These are phyloP conservation scores for Zaprionus tsacasi DNA, from an alignment of 1,140 invertebrate species.

Conservation along the genomic window DNA sequence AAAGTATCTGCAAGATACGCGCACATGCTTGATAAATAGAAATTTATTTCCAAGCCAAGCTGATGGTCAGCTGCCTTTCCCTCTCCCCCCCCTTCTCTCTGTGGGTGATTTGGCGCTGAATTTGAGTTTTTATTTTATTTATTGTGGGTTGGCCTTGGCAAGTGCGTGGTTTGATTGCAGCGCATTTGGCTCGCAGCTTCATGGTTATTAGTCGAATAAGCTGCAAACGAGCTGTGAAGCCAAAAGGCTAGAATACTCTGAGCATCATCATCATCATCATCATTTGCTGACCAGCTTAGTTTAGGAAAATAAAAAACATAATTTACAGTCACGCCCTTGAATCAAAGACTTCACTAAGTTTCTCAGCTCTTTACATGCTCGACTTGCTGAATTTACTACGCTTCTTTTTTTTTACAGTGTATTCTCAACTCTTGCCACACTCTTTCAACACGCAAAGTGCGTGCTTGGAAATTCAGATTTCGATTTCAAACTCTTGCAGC, in stretches of 20 bases:
- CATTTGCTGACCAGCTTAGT: neutral
- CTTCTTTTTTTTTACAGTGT: neutral
- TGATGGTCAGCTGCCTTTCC: slow-evolving; percentile 14
- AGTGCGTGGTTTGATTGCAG: slow-evolving; percentile 29
- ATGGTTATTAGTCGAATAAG: slow-evolving; percentile 15
- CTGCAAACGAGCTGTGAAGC: neutral
- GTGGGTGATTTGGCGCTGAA: slow-evolving; percentile 30
- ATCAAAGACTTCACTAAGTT: neutral
- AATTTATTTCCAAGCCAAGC: slow-evolving; percentile 18
- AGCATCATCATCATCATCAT: neutral
- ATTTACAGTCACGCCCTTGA: neutral
- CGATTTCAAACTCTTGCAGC: neutral
- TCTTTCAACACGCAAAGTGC: slow-evolving; percentile 26
- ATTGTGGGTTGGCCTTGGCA: slow-evolving; percentile 23
- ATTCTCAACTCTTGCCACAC: neutral
- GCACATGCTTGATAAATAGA: slow-evolving; percentile 33
- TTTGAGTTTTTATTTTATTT: slow-evolving; percentile 30
- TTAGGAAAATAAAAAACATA: neutral
- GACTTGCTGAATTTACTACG: neutral
- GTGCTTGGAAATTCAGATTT: slow-evolving; percentile 63
- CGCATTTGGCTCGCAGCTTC: slow-evolving; percentile 19
- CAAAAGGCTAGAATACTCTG: neutral
- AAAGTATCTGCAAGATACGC: slow-evolving; percentile 37
- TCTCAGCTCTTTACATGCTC: neutral
- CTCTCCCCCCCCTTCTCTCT: neutral